These are phyloP conservation scores for Melanotaenia trifasciata DNA, from an alignment of 2,797 vertebrate species.

Conservation along the genomic window DNA sequence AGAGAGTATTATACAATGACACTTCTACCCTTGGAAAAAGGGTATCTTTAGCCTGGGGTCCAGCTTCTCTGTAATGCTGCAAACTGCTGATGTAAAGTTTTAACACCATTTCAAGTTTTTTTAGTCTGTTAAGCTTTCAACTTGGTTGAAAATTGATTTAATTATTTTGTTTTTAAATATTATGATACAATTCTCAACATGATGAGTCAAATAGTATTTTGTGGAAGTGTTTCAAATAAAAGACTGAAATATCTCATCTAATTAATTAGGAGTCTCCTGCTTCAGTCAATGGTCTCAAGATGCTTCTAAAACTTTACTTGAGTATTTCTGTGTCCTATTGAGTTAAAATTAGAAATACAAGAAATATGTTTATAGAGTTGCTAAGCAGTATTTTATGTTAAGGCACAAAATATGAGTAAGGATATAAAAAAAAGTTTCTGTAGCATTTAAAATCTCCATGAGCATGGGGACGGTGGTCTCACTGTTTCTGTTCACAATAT, in stretches of 20 bases:
- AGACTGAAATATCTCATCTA: background rate
- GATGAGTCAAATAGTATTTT: background rate
- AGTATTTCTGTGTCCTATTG: background rate
- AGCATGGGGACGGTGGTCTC: too few relatives aligned
- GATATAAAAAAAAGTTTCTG: too few relatives aligned
- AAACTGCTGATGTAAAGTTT: background rate
- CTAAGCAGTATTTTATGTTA: too few relatives aligned
- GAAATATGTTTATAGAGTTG: too few relatives aligned
- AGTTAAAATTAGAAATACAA: background rate
- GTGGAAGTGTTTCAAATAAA: background rate
- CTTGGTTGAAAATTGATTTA: background rate
- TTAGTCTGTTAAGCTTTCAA: background rate
- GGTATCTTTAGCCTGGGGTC: constrained; percentile 1
- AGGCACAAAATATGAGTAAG: too few relatives aligned
- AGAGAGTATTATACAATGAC: constrained; percentile 1
- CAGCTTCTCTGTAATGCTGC: background rate
- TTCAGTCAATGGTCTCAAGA: background rate
- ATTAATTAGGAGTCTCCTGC: background rate
- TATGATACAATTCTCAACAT: background rate
- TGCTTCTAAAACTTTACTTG: background rate
- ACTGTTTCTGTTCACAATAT: too few relatives aligned
- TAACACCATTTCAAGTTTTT: background rate
- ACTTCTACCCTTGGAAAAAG: constrained; percentile 6
- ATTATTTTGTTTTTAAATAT: background rate
- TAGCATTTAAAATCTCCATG: too few relatives aligned